These are phyloP conservation scores for Phyllostomus hastatus DNA, from an alignment of 2,113 vertebrate genomes.

Conservation along the genomic window DNA sequence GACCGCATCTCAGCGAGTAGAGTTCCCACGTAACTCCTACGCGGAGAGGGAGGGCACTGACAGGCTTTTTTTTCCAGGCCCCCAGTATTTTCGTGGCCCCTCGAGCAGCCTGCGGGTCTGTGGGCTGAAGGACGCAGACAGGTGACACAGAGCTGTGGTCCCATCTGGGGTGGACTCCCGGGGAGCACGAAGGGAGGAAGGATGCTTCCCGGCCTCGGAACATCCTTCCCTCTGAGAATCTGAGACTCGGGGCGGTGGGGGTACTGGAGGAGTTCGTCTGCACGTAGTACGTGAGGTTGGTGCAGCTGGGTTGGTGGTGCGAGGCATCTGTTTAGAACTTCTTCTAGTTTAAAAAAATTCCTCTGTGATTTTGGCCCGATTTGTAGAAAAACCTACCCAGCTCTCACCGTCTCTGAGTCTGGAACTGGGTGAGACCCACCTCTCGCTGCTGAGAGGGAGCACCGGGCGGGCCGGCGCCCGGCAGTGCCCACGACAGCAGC, in stretches of 20 bases:
- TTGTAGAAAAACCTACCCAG: constrained; percentile 20
- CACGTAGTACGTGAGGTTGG: fast-evolving
- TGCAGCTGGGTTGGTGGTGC: neutral
- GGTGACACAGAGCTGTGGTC: neutral
- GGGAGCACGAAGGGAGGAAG: neutral
- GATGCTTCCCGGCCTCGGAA: neutral
- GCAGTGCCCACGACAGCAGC: neutral
- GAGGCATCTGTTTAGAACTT: neutral
- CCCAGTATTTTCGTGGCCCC: neutral
- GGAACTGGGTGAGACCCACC: neutral
- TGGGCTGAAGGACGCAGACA: neutral
- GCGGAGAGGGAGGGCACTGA: neutral
- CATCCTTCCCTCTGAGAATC: neutral
- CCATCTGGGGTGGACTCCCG: neutral
- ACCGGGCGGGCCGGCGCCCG: neutral
- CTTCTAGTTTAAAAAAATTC: neutral
- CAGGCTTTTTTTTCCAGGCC: neutral
- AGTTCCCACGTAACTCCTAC: neutral
- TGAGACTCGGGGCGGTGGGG: neutral
- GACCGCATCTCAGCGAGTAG: neutral
- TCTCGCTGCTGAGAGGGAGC: constrained; percentile 25
- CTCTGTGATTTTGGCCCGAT: neutral
- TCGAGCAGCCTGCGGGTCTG: neutral
- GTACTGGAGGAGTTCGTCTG: neutral
- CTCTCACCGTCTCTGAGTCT: neutral